Evolutionary conservation across 1,140 invertebrate species (phyloP).

Genomic region (Euglossa dilemma): DNA sequence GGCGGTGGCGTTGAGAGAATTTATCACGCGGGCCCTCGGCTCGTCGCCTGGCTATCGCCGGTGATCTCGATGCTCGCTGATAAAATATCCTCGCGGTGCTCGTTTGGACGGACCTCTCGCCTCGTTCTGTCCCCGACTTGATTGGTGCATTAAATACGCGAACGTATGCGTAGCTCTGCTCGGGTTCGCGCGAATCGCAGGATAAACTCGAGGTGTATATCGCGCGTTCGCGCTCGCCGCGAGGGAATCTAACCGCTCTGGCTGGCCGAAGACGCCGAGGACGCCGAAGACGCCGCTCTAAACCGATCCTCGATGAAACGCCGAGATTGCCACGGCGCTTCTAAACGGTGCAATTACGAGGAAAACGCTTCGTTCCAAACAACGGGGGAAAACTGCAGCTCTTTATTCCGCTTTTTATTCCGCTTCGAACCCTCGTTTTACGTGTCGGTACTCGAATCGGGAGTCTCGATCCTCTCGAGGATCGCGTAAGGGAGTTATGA

Average conservation of each 20-base stretch:
- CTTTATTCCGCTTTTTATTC: too few relatives aligned
- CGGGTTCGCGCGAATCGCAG: background rate
- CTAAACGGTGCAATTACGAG: background rate
- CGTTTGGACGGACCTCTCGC: constrained; percentile 25
- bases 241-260: too few relatives aligned
- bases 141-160: constrained; percentile 44
- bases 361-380: too few relatives aligned
- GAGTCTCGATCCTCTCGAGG: too few relatives aligned
- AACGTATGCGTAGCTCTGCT: constrained; percentile 33
- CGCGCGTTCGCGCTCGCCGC: background rate
- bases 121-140: constrained; percentile 41
- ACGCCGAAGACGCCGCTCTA: background rate
- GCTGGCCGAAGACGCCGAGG: background rate
- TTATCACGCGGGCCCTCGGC: constrained; percentile 17
- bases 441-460: too few relatives aligned
- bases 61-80: constrained; percentile 43
- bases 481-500: too few relatives aligned
- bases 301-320: background rate
- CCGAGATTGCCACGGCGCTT: too few relatives aligned
- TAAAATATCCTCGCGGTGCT: constrained; percentile 43
- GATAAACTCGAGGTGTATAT: constrained; percentile 16
- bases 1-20: background rate
- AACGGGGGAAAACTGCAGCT: too few relatives aligned
- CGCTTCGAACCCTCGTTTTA: too few relatives aligned
- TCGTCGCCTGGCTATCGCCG: constrained; percentile 34